Conservation (phyloP, 2,797 vertebrate genomes). For the Scolopax rusticola region DNA sequence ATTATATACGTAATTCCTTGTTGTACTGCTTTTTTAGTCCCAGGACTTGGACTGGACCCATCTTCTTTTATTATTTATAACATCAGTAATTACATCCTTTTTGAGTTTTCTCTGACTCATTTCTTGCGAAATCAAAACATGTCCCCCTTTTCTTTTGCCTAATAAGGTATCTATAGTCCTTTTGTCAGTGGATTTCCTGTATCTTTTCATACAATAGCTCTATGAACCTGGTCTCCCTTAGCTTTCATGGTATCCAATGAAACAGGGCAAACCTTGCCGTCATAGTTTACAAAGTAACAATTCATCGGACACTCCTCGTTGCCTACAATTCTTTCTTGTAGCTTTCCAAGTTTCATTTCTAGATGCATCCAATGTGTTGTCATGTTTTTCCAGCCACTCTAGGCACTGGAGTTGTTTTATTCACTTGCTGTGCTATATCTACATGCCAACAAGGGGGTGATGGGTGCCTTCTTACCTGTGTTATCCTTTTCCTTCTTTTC, state of each 20-base stretch:
- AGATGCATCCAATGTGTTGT: not conserved
- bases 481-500: not conserved
- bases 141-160: not conserved
- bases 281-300: not conserved
- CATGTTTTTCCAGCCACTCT: not conserved
- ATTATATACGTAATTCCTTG: not conserved
- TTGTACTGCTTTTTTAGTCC: not conserved
- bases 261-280: not conserved
- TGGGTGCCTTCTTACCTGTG: not conserved
- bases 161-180: not conserved
- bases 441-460: fast-evolving
- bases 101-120: not conserved
- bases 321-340: not conserved
- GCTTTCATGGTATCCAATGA: not conserved
- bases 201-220: not conserved
- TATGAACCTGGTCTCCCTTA: not conserved
- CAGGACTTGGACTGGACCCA: not conserved
- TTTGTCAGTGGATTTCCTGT: not conserved
- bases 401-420: not conserved
- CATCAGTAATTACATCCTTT: not conserved
- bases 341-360: not conserved
- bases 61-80: not conserved
- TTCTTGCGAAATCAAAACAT: not conserved
- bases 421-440: not conserved
- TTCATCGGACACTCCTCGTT: not conserved